These are phyloP conservation scores for Scrobipalpa costella DNA, from an alignment of 2,888 invertebrate species.

Conservation along the genomic window DNA sequence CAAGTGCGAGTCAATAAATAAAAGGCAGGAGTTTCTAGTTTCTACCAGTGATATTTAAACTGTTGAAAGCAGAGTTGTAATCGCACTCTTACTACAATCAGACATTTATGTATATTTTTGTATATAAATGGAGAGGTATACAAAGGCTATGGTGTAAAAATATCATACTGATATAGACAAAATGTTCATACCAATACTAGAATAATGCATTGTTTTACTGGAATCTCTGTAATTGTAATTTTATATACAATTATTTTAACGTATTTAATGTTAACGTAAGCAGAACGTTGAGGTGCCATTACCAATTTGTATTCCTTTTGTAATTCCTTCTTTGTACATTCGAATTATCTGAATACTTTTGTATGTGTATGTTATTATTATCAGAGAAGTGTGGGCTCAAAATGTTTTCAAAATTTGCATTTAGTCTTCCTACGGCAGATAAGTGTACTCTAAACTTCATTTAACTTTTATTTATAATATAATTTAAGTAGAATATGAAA, in stretches of 20 bases:
- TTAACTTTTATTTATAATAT: conserved; percentile 58
- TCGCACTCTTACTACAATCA: conserved; percentile 48
- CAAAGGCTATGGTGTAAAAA: conserved; percentile 68
- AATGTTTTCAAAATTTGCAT: conserved; percentile 60
- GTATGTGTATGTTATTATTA: conserved; percentile 16
- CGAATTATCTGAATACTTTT: conserved; percentile 30
- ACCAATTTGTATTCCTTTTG: conserved; percentile 69
- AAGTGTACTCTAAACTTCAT: conserved; percentile 54
- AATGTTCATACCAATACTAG: conserved; percentile 58
- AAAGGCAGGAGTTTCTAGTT: too few relatives aligned
- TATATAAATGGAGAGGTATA: conserved; percentile 73
- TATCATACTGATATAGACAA: conserved; percentile 60
- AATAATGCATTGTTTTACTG: conserved; percentile 65
- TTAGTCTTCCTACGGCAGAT: conserved; percentile 77
- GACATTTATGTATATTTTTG: conserved; percentile 78
- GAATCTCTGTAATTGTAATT: conserved; percentile 75
- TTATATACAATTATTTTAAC: conserved; percentile 69
- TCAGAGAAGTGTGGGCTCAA: conserved; percentile 52
- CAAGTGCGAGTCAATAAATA: too few relatives aligned
- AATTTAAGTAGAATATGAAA: conserved; percentile 61
- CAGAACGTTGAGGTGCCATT: conserved; percentile 78
- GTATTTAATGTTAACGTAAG: conserved; percentile 69
- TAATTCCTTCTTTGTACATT: conserved; percentile 39
- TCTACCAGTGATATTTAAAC: conserved; percentile 54
- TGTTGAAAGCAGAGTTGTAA: conserved; percentile 43